Conservation (phyloP, 2,113 vertebrate genomes). For the Corythaeola cristata region DNA sequence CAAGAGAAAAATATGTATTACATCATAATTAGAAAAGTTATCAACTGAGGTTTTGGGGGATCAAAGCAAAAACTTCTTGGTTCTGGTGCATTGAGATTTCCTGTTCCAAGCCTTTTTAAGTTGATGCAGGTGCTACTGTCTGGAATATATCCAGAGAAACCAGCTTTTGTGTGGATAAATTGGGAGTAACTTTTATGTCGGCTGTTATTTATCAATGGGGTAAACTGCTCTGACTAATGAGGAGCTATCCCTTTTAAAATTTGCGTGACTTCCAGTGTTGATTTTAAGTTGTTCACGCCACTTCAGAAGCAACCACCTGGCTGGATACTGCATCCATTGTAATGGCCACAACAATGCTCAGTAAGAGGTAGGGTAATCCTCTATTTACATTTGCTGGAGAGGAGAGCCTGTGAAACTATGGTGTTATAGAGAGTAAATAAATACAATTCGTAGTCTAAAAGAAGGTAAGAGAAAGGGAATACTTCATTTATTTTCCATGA, state of each 20-base stretch:
- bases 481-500: background rate
- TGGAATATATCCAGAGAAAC: background rate
- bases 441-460: background rate
- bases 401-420: background rate
- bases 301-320: background rate
- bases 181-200: background rate
- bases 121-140: background rate
- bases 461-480: background rate
- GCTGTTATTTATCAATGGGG: background rate
- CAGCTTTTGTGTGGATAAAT: background rate
- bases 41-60: background rate
- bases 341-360: background rate
- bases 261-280: background rate
- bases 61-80: background rate
- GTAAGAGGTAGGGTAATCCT: background rate
- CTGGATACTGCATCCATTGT: background rate
- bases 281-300: background rate
- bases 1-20: background rate
- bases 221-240: background rate
- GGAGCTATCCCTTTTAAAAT: background rate
- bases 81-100: background rate
- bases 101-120: background rate
- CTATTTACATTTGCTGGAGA: background rate
- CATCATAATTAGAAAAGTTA: background rate
- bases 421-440: background rate